phyloP scores from a whole-genome alignment of 2,113 vertebrate species.

The Panthera leo region DNA sequence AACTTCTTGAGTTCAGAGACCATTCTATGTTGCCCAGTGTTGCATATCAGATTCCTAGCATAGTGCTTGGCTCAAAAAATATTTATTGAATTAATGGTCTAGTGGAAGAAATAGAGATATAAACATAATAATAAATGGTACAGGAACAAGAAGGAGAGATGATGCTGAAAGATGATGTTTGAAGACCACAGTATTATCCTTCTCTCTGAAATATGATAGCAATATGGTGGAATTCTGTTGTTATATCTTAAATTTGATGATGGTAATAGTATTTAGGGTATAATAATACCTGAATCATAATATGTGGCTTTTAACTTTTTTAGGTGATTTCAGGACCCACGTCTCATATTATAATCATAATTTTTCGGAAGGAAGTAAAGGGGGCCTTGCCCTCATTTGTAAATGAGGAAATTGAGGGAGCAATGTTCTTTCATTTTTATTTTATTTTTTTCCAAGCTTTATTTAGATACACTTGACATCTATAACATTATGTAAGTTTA shows the following conservation, averaged over 20 bases:
- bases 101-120: background rate
- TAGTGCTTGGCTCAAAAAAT: background rate
- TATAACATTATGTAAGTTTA: background rate
- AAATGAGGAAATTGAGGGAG: background rate
- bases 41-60: background rate
- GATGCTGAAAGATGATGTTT: background rate
- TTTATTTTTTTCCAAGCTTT: background rate
- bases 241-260: background rate
- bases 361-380: background rate
- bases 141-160: background rate
- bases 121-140: background rate
- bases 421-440: background rate
- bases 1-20: background rate
- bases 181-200: background rate
- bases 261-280: background rate
- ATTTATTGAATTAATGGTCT: constrained; percentile 11
- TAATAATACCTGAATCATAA: background rate
- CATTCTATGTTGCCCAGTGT: background rate
- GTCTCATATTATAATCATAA: background rate
- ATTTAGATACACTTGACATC: background rate
- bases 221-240: background rate
- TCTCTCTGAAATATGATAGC: background rate
- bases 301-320: background rate
- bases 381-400: background rate
- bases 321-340: background rate